Evolutionary conservation across 2,113 vertebrate species (phyloP).

Genomic region (Hiodon tergisus): DNA sequence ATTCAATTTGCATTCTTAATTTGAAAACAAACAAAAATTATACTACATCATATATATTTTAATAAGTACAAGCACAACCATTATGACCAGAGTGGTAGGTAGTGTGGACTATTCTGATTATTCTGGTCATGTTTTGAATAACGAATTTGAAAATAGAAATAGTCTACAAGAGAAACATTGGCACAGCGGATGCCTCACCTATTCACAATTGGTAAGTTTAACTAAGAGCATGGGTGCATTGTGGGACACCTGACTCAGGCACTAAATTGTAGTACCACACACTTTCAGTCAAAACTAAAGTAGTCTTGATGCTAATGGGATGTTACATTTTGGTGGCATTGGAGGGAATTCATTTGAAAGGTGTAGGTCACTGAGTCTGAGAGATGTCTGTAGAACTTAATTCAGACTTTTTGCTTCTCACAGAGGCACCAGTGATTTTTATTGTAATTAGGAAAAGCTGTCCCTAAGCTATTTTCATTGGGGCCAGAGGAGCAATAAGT

Average conservation of each 20-base stretch:
- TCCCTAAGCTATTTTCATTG: constrained; percentile 3
- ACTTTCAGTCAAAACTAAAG: neutral
- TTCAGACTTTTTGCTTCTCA: neutral
- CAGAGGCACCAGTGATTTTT: neutral
- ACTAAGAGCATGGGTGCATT: neutral
- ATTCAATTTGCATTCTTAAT: too few relatives aligned
- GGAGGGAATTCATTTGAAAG: too few relatives aligned
- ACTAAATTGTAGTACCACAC: neutral
- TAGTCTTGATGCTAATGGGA: too few relatives aligned
- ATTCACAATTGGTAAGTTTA: neutral
- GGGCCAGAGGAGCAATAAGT: constrained; percentile 26
- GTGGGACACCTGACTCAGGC: neutral
- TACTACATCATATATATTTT: too few relatives aligned
- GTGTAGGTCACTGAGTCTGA: too few relatives aligned
- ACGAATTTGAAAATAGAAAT: neutral
- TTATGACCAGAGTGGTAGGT: too few relatives aligned
- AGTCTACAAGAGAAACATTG: neutral
- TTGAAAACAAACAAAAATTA: too few relatives aligned
- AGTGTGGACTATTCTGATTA: too few relatives aligned
- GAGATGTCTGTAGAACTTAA: neutral
- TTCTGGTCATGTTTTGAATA: too few relatives aligned
- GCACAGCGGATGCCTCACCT: neutral
- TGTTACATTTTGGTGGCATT: too few relatives aligned
- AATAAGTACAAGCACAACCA: too few relatives aligned
- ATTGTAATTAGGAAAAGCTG: constrained; percentile 12